These are phyloP conservation scores for Lasioglossum figueresi DNA, from an alignment of 2,888 invertebrate species.

Conservation along the genomic window DNA sequence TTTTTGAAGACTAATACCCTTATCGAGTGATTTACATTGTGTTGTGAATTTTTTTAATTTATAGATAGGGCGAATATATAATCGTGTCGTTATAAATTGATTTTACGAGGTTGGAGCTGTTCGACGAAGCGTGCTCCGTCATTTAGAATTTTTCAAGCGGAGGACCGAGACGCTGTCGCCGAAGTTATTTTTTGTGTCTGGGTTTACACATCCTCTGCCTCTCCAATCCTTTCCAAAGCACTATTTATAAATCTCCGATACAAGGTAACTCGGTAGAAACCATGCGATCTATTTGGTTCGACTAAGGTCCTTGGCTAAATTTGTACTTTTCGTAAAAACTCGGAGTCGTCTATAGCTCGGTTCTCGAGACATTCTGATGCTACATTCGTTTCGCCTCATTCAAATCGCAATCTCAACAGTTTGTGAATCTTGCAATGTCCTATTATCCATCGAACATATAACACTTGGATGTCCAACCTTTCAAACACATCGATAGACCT, in stretches of 20 bases:
- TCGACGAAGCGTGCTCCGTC: not conserved
- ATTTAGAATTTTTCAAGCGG: not conserved
- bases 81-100: not conserved
- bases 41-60: not conserved
- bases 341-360: not conserved
- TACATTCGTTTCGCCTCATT: not conserved
- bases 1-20: not conserved
- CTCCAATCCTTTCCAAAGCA: conserved; percentile 31
- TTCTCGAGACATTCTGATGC: conserved; percentile 34
- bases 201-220: conserved; percentile 18
- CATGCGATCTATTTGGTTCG: conserved; percentile 42
- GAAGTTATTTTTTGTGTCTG: not conserved
- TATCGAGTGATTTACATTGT: not conserved
- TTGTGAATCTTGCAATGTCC: too few relatives aligned
- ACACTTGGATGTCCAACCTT: too few relatives aligned
- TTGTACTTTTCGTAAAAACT: conserved; percentile 18
- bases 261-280: conserved; percentile 41
- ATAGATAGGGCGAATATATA: not conserved
- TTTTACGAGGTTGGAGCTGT: not conserved
- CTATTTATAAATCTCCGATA: conserved; percentile 61
- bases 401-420: not conserved
- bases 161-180: not conserved
- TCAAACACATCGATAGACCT: too few relatives aligned
- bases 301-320: conserved; percentile 41
- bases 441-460: too few relatives aligned